Percentiles rank a stretch among this genome's conserved stretches.
These are phyloP conservation scores for Branchellion lobata DNA, from an alignment of 2,888 invertebrate species.

Conservation along the genomic window DNA sequence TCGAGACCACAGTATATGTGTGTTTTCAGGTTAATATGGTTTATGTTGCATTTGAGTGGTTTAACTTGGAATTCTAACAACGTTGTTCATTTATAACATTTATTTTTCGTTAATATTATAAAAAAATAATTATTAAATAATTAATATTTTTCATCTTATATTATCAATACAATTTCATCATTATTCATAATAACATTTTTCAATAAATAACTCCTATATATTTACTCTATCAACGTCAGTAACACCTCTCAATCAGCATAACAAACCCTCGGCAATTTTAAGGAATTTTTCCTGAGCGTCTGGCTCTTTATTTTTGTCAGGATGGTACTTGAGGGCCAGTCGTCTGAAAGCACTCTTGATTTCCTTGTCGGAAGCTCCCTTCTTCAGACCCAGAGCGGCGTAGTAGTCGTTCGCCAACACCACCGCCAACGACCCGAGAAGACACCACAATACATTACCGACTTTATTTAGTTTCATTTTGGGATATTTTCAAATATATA, in stretches of 20 bases:
- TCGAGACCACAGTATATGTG: too few species aligned
- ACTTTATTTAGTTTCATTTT: too few species aligned
- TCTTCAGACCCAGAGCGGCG: constrained; percentile 63
- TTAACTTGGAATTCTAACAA: too few species aligned
- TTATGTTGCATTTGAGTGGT: too few species aligned
- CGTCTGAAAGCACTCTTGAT: constrained; percentile 66
- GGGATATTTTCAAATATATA: too few species aligned
- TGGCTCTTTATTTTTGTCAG: constrained; percentile 64
- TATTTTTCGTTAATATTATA: too few species aligned
- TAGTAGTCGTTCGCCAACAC: constrained; percentile 63
- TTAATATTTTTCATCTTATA: too few species aligned
- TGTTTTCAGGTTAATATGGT: too few species aligned
- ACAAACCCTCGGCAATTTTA: constrained; percentile 65
- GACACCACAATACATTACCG: too few species aligned
- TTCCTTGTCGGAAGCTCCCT: constrained; percentile 62
- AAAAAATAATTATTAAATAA: too few species aligned
- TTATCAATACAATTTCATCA: too few species aligned
- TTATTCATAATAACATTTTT: neutral
- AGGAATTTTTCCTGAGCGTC: constrained; percentile 65
- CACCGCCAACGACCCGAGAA: constrained; percentile 32
- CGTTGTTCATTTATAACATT: too few species aligned
- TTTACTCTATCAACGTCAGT: neutral
- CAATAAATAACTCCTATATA: neutral
- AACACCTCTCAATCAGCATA: neutral
- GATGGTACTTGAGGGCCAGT: constrained; percentile 65